A percentile compares a stretch with the other conserved stretches of the same genome.
phyloP scores from a whole-genome alignment of 2,113 vertebrate genomes.

The Origma solitaria region DNA sequence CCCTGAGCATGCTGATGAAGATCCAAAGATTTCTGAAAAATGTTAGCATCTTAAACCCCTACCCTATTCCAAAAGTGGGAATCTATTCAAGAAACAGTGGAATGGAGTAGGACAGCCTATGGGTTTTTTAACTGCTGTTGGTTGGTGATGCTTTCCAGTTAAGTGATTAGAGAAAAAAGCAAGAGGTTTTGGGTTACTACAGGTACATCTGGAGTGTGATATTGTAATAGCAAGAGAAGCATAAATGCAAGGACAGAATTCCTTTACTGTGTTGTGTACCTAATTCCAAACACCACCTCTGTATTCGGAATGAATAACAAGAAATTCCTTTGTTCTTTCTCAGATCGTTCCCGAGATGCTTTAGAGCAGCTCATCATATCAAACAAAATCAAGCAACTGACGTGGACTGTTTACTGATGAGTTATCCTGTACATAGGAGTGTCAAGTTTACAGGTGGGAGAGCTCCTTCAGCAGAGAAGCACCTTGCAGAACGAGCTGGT shows the following conservation, averaged over 20 bases:
- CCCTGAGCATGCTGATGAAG: background rate
- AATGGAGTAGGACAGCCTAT: background rate
- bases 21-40: background rate
- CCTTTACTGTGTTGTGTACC: background rate
- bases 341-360: conserved; percentile 79
- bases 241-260: background rate
- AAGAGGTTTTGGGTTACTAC: background rate
- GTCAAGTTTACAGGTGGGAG: conserved; percentile 13
- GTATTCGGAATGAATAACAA: background rate
- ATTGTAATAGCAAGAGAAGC: background rate
- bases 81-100: background rate
- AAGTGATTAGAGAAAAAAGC: background rate
- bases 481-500: background rate
- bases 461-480: background rate
- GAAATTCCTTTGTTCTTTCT: background rate
- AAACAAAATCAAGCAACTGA: conserved; percentile 82
- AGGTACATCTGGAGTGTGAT: background rate
- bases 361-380: conserved; percentile 75
- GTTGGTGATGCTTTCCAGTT: background rate
- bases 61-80: background rate
- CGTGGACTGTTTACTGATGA: conserved; percentile 83
- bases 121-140: background rate
- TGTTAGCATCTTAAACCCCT: background rate
- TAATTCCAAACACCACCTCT: background rate
- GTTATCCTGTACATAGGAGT: background rate